Conservation (phyloP, 2,888 invertebrate species). For the Nymphalis urticae region DNA sequence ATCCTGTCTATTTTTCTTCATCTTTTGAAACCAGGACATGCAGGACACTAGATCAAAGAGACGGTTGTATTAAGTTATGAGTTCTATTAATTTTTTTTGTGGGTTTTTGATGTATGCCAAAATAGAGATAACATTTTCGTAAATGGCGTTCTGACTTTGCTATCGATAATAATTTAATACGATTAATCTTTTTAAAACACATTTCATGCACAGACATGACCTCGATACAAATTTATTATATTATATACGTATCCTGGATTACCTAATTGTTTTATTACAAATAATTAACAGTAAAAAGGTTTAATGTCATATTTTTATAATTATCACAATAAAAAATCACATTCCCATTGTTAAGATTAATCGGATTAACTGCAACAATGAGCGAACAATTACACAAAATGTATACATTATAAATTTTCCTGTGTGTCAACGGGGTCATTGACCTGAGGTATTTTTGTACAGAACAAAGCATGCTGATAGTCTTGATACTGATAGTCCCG, state of each 20-base stretch:
- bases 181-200: background rate
- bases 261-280: background rate
- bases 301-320: conserved; percentile 1
- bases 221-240: background rate
- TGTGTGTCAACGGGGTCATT: conserved; percentile 10
- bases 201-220: background rate
- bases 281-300: background rate
- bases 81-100: no score
- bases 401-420: conserved; percentile 2
- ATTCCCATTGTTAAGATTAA: conserved; percentile 4
- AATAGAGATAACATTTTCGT: no score
- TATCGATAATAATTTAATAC: background rate
- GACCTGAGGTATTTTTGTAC: conserved; percentile 7
- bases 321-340: conserved; percentile 5
- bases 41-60: no score
- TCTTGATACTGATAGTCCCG: background rate
- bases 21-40: no score
- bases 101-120: no score
- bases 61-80: no score
- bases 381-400: conserved; percentile 1
- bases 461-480: background rate
- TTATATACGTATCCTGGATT: background rate
- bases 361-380: conserved; percentile 11
- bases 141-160: background rate
- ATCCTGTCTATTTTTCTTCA: no score